phyloP scores from a whole-genome alignment of 2,797 vertebrate genomes.

The Rhynchotus rufescens region DNA sequence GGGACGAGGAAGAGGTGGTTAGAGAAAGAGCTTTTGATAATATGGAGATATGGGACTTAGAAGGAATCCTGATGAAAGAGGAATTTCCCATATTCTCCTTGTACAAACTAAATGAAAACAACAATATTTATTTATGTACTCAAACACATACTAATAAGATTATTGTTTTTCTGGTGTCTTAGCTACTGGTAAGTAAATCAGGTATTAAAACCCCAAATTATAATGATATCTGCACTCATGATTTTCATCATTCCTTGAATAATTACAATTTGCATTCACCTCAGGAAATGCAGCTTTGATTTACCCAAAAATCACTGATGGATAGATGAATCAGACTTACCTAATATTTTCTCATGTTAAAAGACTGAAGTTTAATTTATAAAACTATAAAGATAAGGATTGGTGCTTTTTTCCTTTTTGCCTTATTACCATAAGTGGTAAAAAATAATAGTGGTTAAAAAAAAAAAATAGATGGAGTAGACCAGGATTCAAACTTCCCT shows the following conservation, averaged over 20 bases:
- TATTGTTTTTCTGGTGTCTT: background rate
- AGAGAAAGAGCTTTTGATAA: background rate
- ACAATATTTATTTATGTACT: background rate
- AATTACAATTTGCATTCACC: background rate
- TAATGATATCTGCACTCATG: background rate
- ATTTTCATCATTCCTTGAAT: background rate
- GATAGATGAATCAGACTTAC: background rate
- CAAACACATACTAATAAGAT: background rate
- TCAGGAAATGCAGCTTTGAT: background rate
- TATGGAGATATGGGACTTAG: background rate
- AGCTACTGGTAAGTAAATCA: background rate
- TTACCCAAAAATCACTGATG: background rate
- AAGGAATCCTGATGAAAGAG: background rate
- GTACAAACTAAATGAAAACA: background rate
- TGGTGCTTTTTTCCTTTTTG: background rate
- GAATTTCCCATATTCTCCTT: background rate
- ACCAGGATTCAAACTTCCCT: background rate
- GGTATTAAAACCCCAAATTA: background rate
- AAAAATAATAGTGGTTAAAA: background rate
- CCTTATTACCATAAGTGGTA: background rate
- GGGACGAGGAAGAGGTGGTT: background rate
- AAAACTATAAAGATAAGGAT: background rate
- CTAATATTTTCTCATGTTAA: background rate
- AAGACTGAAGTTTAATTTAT: background rate
- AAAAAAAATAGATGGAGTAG: background rate